Percentiles rank a stretch among this genome's conserved stretches.
phyloP scores from a whole-genome alignment of 2,113 vertebrate genomes.

The Cervus canadensis region DNA sequence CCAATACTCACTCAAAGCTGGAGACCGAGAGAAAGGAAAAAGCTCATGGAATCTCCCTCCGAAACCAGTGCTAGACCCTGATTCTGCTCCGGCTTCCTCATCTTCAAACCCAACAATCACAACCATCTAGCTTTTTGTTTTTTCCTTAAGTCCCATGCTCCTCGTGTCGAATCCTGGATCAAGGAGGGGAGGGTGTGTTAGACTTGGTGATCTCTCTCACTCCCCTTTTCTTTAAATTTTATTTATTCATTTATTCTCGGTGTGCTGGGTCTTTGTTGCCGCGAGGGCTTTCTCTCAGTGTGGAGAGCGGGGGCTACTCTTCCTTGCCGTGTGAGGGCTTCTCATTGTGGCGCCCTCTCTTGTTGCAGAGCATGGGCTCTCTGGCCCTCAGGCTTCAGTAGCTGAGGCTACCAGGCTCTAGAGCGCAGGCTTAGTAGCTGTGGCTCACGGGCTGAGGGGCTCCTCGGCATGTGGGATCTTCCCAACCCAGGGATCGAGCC shows the following conservation, averaged over 20 bases:
- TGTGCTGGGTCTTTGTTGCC: background rate
- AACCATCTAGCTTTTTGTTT: background rate
- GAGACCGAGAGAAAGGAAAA: background rate
- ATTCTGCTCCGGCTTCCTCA: background rate
- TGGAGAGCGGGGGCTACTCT: background rate
- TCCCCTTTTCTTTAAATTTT: background rate
- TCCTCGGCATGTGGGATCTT: background rate
- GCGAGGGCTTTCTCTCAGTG: fast-evolving
- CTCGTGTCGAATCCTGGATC: background rate
- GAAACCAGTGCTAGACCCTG: fast-evolving
- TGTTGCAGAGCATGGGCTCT: background rate
- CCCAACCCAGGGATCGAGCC: background rate
- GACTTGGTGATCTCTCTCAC: background rate
- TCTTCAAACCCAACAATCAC: background rate
- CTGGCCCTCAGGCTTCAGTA: fast-evolving
- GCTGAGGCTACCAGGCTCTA: background rate
- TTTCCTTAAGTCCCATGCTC: background rate
- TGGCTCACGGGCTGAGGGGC: fast-evolving
- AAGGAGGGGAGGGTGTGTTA: background rate
- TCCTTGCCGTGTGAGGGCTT: background rate
- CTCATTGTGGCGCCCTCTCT: background rate
- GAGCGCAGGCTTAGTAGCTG: background rate
- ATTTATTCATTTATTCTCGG: background rate
- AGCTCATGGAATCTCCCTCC: fast-evolving
- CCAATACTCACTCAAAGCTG: background rate